These are phyloP conservation scores for Hydropotes inermis DNA, from an alignment of 2,113 vertebrate species.

Conservation along the genomic window DNA sequence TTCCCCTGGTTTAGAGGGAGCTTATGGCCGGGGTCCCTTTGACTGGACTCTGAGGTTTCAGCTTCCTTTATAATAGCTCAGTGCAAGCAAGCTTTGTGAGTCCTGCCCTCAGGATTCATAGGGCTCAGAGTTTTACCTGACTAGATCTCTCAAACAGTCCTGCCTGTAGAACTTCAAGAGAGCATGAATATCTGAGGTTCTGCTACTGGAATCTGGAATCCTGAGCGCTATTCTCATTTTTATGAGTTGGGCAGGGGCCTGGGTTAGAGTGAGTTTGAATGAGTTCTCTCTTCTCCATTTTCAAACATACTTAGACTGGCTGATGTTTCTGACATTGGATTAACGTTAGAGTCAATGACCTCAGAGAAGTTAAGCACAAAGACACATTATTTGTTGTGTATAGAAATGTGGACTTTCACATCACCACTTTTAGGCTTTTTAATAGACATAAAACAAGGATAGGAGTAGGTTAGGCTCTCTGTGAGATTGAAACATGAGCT, in stretches of 20 bases:
- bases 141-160: neutral
- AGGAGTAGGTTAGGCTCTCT: neutral
- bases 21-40: neutral
- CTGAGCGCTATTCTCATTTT: neutral
- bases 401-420: neutral
- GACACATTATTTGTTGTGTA: neutral
- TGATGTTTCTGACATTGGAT: neutral
- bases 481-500: neutral
- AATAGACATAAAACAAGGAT: neutral
- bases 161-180: too few species aligned
- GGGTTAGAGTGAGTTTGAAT: neutral
- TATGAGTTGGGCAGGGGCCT: neutral
- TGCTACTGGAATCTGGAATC: neutral
- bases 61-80: neutral
- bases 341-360: neutral
- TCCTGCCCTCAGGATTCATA: neutral
- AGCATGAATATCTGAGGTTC: rapidly evolving
- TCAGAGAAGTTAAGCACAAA: neutral
- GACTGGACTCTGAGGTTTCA: neutral
- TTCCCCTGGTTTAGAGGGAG: neutral
- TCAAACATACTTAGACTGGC: neutral
- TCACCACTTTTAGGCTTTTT: neutral
- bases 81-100: too few species aligned
- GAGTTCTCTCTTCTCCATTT: neutral
- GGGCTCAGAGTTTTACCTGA: neutral